Percentiles rank a stretch among this genome's conserved stretches.
Conservation (phyloP, 2,113 vertebrate genomes). For the Shinisaurus crocodilurus region DNA sequence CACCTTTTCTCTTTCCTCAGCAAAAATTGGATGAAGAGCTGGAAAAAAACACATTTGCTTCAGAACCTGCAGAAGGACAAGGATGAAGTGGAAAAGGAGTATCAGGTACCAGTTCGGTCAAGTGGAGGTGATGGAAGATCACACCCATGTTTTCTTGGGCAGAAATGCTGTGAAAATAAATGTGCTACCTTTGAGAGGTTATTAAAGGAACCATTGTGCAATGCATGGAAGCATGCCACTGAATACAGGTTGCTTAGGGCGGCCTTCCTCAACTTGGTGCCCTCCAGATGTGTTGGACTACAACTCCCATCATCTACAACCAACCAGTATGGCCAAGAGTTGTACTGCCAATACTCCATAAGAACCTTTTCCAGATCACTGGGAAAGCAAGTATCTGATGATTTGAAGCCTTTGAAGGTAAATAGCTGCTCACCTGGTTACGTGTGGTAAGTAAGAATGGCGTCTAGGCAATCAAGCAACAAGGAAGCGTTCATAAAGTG, state of each 20-base stretch:
- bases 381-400: background rate
- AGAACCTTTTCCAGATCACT: background rate
- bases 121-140: background rate
- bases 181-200: background rate
- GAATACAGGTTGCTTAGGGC: too few species aligned
- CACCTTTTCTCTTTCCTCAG: conserved; percentile 44
- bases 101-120: conserved; percentile 49
- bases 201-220: background rate
- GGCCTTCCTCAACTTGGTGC: background rate
- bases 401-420: background rate
- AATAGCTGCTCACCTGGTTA: background rate
- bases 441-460: background rate
- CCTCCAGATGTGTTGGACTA: background rate
- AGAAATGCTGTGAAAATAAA: background rate
- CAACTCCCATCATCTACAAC: background rate
- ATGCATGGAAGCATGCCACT: background rate
- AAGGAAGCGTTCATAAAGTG: background rate
- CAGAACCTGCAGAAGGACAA: conserved; percentile 56
- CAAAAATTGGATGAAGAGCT: conserved; percentile 54
- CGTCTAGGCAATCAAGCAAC: background rate
- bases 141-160: background rate
- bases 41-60: conserved; percentile 31
- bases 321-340: background rate
- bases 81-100: conserved; percentile 42
- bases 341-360: background rate